Conservation (phyloP, 2,797 vertebrate genomes). For the Heliangelus exortis region DNA sequence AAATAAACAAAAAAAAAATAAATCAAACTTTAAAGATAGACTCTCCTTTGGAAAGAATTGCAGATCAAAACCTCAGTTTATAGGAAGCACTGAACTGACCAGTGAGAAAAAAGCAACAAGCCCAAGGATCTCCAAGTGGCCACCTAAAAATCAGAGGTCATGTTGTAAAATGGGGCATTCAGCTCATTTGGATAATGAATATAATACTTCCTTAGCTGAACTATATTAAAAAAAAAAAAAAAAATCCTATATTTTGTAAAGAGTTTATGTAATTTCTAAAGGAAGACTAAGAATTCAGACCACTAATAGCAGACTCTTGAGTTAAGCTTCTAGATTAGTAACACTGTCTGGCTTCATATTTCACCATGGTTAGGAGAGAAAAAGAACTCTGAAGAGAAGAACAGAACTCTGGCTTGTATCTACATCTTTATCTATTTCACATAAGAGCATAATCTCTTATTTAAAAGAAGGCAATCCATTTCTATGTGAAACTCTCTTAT, state of each 20-base stretch:
- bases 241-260: background rate
- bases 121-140: background rate
- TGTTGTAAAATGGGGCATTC: background rate
- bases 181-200: background rate
- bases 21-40: background rate
- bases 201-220: background rate
- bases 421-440: background rate
- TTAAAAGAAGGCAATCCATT: background rate
- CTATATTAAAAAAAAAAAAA: background rate
- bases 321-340: background rate
- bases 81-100: fast-evolving
- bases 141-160: background rate
- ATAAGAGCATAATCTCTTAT: background rate
- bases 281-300: background rate
- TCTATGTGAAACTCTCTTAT: background rate
- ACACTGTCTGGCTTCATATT: background rate
- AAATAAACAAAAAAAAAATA: background rate
- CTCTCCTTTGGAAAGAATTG: background rate
- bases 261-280: background rate
- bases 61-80: background rate
- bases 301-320: background rate
- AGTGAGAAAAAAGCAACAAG: background rate
- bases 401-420: background rate
- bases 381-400: background rate
- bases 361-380: background rate